phyloP scores from a whole-genome alignment of 2,797 vertebrate genomes.

The Oreortyx pictus region DNA sequence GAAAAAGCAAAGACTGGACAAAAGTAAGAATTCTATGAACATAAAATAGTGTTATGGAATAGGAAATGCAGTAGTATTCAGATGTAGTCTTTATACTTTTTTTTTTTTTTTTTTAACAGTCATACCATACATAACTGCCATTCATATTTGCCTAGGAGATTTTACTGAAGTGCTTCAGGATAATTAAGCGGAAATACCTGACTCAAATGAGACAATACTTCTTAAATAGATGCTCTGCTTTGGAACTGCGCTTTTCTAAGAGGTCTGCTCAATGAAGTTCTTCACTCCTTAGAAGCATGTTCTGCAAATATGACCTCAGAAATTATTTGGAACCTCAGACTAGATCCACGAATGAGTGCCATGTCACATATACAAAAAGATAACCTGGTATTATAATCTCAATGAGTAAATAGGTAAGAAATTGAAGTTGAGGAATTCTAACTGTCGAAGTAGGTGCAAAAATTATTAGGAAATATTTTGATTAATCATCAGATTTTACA shows the following conservation, averaged over 20 bases:
- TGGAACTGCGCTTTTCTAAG: background rate
- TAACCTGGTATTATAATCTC: background rate
- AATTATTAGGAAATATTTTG: background rate
- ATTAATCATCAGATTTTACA: background rate
- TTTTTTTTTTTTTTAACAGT: background rate
- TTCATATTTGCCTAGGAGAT: background rate
- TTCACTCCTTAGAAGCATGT: background rate
- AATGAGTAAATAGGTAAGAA: no score
- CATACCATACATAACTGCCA: background rate
- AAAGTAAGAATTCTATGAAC: constrained; percentile 32
- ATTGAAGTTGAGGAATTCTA: background rate
- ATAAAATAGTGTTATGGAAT: background rate
- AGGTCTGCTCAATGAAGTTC: background rate
- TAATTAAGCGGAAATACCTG: background rate
- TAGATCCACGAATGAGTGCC: background rate
- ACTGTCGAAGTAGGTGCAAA: background rate
- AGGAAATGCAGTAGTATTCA: background rate
- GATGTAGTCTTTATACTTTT: background rate
- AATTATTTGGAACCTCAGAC: background rate
- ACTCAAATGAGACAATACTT: background rate
- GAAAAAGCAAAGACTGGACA: background rate
- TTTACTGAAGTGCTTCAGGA: background rate
- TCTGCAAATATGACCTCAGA: background rate
- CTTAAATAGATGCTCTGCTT: background rate
- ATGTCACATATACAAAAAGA: background rate